Base-by-base conservation (phyloP, 2,888 invertebrate species). In the Syrphus vitripennis region DNA sequence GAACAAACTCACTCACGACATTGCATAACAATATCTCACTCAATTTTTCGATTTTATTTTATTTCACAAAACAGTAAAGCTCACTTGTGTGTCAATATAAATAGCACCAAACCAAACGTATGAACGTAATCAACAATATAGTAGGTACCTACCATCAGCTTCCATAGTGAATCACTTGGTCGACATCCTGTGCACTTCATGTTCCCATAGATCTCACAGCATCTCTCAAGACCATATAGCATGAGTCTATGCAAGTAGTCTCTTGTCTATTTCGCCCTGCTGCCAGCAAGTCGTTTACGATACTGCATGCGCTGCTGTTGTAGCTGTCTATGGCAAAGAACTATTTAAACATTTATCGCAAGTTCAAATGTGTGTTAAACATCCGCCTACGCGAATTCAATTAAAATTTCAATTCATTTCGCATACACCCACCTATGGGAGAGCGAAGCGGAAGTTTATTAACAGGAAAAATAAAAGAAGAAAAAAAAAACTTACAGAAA, bases 341-440 rank as follows among this genome's bases (percentile, higher is more conserved):
- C 84, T 84, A 80, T 80, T 84, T 76, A 80, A 84, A 84, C 84
- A 84, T 84, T 80, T 84, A 76, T 84, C 84, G 65, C 80, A 80
- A 84, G 71, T 84, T 84, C 84, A 80, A 84, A 80, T 71, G 74
- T 82, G 76, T 79, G 70, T 63, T 84, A 76, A 84, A 80, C 84
- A 80, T 71, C 81, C 86, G 63, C 81, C 77, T 82, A 77, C 82
- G 86, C 77, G 77, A 57, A 82, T 82, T 86, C 77, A 86, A 86
- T 86, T 86, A 82, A 86, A 86, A 86, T 86, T 81, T 81, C 77
- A 86, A 86, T 86, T 86, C 81, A 86, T 77, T 86, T 82, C 86
- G 86, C 86, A 82, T 86, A 81, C 81, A 81, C 86, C 81, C 81
- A 82, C 86, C 42, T 40, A n/a, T 55, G 16, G 42, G 63, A 3